Evolutionary conservation across 2,113 vertebrate species (phyloP).

Genomic region (Zootoca vivipara): DNA sequence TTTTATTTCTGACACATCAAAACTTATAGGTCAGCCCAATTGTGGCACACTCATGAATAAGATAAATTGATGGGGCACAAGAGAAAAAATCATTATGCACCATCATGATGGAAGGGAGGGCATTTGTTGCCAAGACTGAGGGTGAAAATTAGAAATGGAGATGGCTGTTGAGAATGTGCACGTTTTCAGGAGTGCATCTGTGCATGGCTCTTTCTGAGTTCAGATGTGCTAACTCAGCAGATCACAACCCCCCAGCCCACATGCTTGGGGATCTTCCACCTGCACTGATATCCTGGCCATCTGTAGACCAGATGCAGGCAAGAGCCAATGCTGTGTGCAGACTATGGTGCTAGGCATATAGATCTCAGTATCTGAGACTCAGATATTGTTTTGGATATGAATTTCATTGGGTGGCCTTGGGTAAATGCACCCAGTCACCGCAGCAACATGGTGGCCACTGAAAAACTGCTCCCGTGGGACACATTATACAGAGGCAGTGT

Average conservation of each 20-base stretch:
- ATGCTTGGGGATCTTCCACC: background rate
- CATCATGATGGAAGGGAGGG: background rate
- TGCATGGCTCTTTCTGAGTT: background rate
- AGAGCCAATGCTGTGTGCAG: background rate
- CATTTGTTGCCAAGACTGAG: background rate
- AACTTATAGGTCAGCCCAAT: conserved; percentile 17
- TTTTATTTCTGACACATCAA: conserved; percentile 11
- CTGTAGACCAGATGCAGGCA: background rate
- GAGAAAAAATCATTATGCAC: background rate
- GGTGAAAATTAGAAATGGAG: background rate
- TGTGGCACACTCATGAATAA: background rate
- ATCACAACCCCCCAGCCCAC: background rate
- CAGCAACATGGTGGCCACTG: background rate
- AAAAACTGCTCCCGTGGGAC: background rate
- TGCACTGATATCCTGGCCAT: background rate
- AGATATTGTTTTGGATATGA: background rate
- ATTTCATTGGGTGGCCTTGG: background rate
- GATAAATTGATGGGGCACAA: conserved; percentile 3
- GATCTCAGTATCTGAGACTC: background rate
- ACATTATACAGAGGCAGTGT: background rate
- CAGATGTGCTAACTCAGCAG: background rate
- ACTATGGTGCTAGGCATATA: background rate
- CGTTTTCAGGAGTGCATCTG: background rate
- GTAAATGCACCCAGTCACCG: background rate
- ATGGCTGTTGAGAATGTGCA: background rate